A percentile compares a stretch with the other conserved stretches of the same genome.
Evolutionary conservation across 2,113 vertebrate species (phyloP).

Genomic region (Myotis yumanensis): DNA sequence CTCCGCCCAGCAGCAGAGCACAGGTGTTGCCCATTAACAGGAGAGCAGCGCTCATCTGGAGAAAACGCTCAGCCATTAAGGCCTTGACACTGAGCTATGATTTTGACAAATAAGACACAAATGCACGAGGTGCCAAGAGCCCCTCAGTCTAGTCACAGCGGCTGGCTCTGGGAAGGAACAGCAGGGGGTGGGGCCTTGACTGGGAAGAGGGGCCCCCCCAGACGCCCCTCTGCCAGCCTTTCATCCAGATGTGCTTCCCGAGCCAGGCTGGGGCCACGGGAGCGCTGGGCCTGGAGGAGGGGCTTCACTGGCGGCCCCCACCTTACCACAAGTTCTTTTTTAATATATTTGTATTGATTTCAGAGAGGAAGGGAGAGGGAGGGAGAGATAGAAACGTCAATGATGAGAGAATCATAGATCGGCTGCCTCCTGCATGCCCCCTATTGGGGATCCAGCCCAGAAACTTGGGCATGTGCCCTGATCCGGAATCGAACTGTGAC

Average conservation of each 20-base stretch:
- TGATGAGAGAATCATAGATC: no score
- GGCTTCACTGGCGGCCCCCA: fast-evolving
- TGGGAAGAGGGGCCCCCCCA: no score
- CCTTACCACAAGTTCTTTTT: no score
- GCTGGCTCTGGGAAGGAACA: not conserved
- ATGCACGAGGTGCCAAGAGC: not conserved
- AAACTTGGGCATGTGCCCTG: no score
- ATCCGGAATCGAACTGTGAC: no score
- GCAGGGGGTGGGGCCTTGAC: not conserved
- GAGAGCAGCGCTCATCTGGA: not conserved
- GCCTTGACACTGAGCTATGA: not conserved
- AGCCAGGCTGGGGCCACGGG: not conserved
- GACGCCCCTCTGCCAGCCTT: not conserved
- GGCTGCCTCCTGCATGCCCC: no score
- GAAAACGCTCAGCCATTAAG: not conserved
- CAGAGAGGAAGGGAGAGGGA: no score
- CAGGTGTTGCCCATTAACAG: conserved; percentile 46
- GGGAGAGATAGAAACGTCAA: no score
- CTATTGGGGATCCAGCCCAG: no score
- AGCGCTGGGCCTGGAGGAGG: not conserved
- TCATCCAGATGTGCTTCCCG: not conserved
- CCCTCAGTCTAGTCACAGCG: not conserved
- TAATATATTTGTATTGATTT: no score
- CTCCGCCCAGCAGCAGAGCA: not conserved
- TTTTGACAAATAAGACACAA: conserved; percentile 55